These are phyloP conservation scores for Masnerella sp. DNA, from an alignment of 2,888 invertebrate species.

Conservation along the genomic window DNA sequence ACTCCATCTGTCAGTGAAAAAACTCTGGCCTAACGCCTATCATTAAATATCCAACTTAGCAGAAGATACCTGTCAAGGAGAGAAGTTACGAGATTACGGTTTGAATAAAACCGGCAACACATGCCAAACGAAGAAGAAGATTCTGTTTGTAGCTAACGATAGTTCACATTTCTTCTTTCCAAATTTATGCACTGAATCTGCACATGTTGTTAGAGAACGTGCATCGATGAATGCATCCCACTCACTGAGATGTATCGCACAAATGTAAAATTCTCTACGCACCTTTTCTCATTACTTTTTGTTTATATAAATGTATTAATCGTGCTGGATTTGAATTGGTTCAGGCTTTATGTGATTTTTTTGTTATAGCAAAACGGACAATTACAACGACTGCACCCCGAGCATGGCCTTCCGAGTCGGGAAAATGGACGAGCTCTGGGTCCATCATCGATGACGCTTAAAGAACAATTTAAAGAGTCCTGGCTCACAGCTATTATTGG, in stretches of 20 bases:
- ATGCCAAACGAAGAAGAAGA: slow-evolving; percentile 16
- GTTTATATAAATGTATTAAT: no score
- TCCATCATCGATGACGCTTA: slow-evolving; percentile 67
- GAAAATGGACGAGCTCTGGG: slow-evolving; percentile 59
- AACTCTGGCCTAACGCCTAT: no score
- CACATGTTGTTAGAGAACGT: slow-evolving; percentile 15
- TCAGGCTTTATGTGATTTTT: no score
- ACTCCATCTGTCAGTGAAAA: no score
- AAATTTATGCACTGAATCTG: slow-evolving; percentile 10
- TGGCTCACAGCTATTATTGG: slow-evolving; percentile 88
- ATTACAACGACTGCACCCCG: slow-evolving; percentile 62
- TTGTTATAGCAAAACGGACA: slow-evolving; percentile 63
- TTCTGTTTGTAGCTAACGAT: slow-evolving; percentile 24
- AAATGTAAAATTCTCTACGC: slow-evolving; percentile 64
- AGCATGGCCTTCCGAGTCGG: slow-evolving; percentile 62
- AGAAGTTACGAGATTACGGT: background rate
- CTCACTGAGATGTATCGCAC: slow-evolving; percentile 65
- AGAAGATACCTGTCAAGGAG: slow-evolving; percentile 4
- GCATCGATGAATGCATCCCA: slow-evolving; percentile 18
- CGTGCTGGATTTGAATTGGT: no score
- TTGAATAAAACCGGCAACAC: slow-evolving; percentile 2
- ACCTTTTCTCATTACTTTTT: slow-evolving; percentile 9
- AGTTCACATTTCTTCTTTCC: slow-evolving; percentile 10
- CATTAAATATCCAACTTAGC: background rate
- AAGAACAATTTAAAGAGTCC: slow-evolving; percentile 82